Conservation (phyloP, 2,888 invertebrate genomes). For the Automeris io region DNA sequence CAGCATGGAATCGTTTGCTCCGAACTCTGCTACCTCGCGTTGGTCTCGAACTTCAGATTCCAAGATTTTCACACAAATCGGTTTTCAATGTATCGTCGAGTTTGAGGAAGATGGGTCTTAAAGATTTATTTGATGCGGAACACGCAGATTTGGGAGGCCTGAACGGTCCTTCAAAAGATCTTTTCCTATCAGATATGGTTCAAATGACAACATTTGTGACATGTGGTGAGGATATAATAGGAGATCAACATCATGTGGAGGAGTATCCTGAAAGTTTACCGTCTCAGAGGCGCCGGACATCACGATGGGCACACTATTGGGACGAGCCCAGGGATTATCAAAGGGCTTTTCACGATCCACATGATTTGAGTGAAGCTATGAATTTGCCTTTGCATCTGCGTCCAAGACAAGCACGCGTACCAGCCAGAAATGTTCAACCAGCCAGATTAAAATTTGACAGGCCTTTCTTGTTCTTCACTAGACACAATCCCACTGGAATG, state of each 20-base stretch:
- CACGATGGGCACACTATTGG: conserved; percentile 69
- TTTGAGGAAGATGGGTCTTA: conserved; percentile 87
- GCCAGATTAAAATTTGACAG: conserved; percentile 89
- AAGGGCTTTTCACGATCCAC: conserved; percentile 82
- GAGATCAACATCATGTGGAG: conserved; percentile 87
- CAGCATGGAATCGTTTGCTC: conserved; percentile 84
- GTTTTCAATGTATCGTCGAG: conserved; percentile 88
- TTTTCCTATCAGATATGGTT: conserved; percentile 89
- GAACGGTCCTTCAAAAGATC: conserved; percentile 86
- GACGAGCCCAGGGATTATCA: conserved; percentile 80
- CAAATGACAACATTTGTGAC: conserved; percentile 91
- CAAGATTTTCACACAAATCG: conserved; percentile 89
- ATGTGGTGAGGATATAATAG: conserved; percentile 84
- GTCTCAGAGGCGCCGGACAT: conserved; percentile 47
- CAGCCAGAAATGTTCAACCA: conserved; percentile 78
- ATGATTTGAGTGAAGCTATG: conserved; percentile 68
- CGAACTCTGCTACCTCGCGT: conserved; percentile 85
- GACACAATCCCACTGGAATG: conserved; percentile 94
- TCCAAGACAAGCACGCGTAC: conserved; percentile 83
- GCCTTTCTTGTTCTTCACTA: conserved; percentile 91
- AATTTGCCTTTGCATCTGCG: conserved; percentile 81
- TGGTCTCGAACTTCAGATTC: conserved; percentile 88
- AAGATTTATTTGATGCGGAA: conserved; percentile 84
- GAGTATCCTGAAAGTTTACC: conserved; percentile 85
- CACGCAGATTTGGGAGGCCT: conserved; percentile 89